Evolutionary conservation across 1,140 invertebrate species (phyloP).

Genomic region (Caenorhabditis elegans): WBcel235 BX284606.5:4431501-4432000

Average conservation of each 20-base stretch:
- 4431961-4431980: slow-evolving; percentile 46
- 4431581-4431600: too few relatives aligned
- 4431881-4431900: slow-evolving; percentile 91
- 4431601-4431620: too few relatives aligned
- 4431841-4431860: slow-evolving; percentile 86
- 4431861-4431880: slow-evolving; percentile 73
- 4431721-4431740: slow-evolving; percentile 77
- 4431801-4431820: neutral
- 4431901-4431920: slow-evolving; percentile 74
- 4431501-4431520: too few relatives aligned
- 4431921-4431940: slow-evolving; percentile 37
- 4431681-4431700: slow-evolving; percentile 93
- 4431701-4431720: slow-evolving; percentile 78
- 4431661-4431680: slow-evolving; percentile 86
- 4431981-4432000: slow-evolving; percentile 21
- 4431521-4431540: too few relatives aligned
- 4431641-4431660: too few relatives aligned
- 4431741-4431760: slow-evolving; percentile 81
- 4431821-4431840: neutral
- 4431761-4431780: slow-evolving; percentile 90
- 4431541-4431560: too few relatives aligned
- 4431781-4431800: slow-evolving; percentile 83
- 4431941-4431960: slow-evolving; percentile 34
- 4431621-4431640: too few relatives aligned
- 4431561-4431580: too few relatives aligned